Base-by-base conservation (phyloP, 2,797 vertebrate genomes). In the Darevskia nairensis region DNA sequence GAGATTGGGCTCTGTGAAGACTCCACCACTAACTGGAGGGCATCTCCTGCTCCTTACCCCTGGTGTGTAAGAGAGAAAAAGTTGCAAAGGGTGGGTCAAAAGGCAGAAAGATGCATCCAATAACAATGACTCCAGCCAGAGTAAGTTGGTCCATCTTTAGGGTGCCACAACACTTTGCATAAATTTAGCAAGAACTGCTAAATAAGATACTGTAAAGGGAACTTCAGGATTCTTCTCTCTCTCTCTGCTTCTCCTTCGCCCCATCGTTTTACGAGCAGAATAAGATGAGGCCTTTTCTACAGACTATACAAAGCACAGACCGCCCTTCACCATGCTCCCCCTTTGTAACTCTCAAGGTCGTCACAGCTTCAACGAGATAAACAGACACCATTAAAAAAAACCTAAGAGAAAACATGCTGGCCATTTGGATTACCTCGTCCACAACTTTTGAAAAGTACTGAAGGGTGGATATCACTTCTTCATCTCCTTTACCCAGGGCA, bases 401-500 rank as follows among this genome's bases (percentile, higher is more conserved):
- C 76, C 55, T n/a, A 50, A 75, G 32, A n/a, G 59, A 44, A 23
- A 85, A 4, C 10, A 55, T 75, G 83, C 2, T 29, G 59, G 27
- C 61, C 88, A 88, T 7, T 80, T 46, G 35, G 86, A 92, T 98
- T 95, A 99, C 99, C 98, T 99, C 98, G 93, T 97, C 98, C 69
- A 99, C 97, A 84, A 98, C 97, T 96, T 98, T 98, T 90, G 99
- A 98, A 75, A 99, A 99, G 92, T 97, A 97, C 92, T 99, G 98
- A 91, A 99, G 97, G 0, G 97, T 98, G 77, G 95, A 96, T 96
- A 99, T 98, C 72, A 99, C 98, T 97, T 99, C 98, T 96, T 99
- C 99, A 88, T 99, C 99, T 50, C 98, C 99, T 98, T 98, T 99
- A 86, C 98, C 98, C 64, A 99, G 97, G 85, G 99, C 98, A 97